Percentiles rank a stretch among this genome's conserved stretches.
Evolutionary conservation across 2,797 vertebrate species (phyloP).

Genomic region (Crocodylus rhombifer): DNA sequence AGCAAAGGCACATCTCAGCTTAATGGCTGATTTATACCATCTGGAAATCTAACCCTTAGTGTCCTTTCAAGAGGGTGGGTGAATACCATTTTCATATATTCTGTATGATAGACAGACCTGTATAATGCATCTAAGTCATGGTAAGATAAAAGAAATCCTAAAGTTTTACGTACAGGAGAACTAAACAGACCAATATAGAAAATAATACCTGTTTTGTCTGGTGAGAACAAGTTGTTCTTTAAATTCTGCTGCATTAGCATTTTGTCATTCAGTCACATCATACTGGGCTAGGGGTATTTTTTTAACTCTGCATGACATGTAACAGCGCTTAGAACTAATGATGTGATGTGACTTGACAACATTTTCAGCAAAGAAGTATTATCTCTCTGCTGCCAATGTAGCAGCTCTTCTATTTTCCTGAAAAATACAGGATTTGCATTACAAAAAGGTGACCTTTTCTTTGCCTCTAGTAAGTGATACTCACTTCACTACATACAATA

Average conservation of each 20-base stretch:
- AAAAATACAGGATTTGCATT: not conserved
- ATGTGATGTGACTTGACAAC: not conserved
- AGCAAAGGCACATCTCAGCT: too few species aligned
- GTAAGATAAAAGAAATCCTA: not conserved
- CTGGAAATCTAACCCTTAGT: not conserved
- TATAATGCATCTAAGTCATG: not conserved
- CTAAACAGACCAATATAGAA: not conserved
- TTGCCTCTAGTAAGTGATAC: not conserved
- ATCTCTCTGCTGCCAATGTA: not conserved
- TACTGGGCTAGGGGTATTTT: not conserved
- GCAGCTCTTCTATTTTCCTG: not conserved
- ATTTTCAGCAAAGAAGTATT: not conserved
- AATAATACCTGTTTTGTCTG: not conserved
- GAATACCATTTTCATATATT: not conserved
- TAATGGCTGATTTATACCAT: not conserved
- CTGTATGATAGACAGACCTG: not conserved
- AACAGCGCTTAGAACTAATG: not conserved
- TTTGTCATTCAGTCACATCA: not conserved
- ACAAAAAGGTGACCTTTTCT: not conserved
- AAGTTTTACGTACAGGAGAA: not conserved
- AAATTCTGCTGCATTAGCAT: not conserved
- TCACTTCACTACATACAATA: not conserved
- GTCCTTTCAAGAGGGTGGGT: not conserved
- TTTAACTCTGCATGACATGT: not conserved
- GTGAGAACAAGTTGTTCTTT: not conserved